A percentile compares a stretch with the other conserved stretches of the same genome.
phyloP scores from a whole-genome alignment of 1,140 invertebrate species.

The Euglossa dilemma region DNA sequence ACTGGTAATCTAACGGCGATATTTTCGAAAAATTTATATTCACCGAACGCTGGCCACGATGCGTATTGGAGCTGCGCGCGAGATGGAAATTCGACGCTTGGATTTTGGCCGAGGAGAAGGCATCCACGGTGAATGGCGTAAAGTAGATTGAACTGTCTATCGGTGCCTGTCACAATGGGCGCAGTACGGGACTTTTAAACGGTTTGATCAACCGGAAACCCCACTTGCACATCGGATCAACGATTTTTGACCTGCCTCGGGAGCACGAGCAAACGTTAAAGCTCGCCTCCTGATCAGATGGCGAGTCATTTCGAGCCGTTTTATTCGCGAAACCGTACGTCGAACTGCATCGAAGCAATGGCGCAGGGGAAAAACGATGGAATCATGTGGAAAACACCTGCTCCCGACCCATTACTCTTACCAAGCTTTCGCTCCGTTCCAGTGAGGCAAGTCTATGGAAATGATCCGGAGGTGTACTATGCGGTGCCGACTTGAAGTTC shows the following conservation, averaged over 20 bases:
- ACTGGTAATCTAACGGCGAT: neutral
- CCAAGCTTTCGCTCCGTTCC: neutral
- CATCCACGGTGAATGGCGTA: neutral
- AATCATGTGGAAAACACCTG: neutral
- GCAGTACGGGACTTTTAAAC: conserved; percentile 37
- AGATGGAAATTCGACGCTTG: conserved; percentile 9
- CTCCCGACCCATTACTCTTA: neutral
- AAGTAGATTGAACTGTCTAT: conserved; percentile 34
- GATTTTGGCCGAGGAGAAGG: conserved; percentile 8
- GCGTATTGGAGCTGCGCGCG: neutral
- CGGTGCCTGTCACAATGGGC: conserved; percentile 18
- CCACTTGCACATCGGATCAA: conserved; percentile 33
- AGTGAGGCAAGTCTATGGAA: too few relatives aligned
- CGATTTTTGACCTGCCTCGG: conserved; percentile 33
- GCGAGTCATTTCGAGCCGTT: neutral
- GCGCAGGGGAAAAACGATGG: neutral
- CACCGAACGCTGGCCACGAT: fast-evolving
- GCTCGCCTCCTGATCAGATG: neutral
- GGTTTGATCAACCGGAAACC: conserved; percentile 54
- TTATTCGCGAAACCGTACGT: neutral
- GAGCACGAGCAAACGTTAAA: neutral
- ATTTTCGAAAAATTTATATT: neutral
- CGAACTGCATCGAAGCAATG: neutral
- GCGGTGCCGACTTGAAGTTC: neutral
- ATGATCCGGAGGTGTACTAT: too few relatives aligned